phyloP scores from a whole-genome alignment of 2,888 invertebrate species.

The Pyralis farinalis region DNA sequence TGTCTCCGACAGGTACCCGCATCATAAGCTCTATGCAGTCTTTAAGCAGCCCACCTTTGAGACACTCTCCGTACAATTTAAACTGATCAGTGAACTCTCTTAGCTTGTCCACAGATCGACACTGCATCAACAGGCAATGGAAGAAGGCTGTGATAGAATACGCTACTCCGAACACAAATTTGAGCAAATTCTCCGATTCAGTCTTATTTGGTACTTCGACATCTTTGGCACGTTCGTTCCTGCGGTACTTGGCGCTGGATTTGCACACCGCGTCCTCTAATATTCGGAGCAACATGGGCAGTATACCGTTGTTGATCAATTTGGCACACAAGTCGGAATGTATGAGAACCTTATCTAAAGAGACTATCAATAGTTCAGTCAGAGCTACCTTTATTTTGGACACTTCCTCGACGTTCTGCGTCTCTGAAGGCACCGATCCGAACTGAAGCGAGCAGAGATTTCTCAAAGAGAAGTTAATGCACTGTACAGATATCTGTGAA shows the following conservation, averaged over 20 bases:
- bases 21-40: constrained; percentile 79
- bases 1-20: constrained; percentile 62
- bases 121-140: constrained; percentile 80
- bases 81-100: constrained; percentile 81
- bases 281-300: constrained; percentile 82
- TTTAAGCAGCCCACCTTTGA: constrained; percentile 78
- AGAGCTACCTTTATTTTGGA: constrained; percentile 77
- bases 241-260: constrained; percentile 40
- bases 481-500: constrained; percentile 79
- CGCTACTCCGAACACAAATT: constrained; percentile 81
- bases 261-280: constrained; percentile 79
- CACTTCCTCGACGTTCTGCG: constrained; percentile 45
- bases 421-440: constrained; percentile 59
- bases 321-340: constrained; percentile 78
- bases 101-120: constrained; percentile 72
- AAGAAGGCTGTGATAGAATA: constrained; percentile 82
- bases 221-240: constrained; percentile 37
- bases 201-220: constrained; percentile 35
- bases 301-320: constrained; percentile 80
- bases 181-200: constrained; percentile 76
- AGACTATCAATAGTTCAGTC: constrained; percentile 79
- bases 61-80: constrained; percentile 80
- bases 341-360: constrained; percentile 77
- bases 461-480: constrained; percentile 81
- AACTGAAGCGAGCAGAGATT: constrained; percentile 83